phyloP scores from a whole-genome alignment of 2,113 vertebrate species.

The Petrocephalus microphthalmus region DNA sequence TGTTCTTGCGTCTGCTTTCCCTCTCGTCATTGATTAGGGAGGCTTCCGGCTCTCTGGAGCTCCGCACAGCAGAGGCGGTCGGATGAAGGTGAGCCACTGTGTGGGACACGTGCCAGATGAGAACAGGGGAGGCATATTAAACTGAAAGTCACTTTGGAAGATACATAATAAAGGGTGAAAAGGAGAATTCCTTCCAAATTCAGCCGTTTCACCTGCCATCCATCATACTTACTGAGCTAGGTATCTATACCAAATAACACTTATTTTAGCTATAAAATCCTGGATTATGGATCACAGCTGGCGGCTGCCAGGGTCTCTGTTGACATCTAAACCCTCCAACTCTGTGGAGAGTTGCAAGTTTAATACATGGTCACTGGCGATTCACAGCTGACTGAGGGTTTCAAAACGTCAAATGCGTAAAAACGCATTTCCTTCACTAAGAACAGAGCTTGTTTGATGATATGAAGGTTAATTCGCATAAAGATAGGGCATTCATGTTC shows the following conservation, averaged over 20 bases:
- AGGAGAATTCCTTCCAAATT: slow-evolving; percentile 8
- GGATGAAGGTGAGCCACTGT: background rate
- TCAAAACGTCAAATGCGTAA: background rate
- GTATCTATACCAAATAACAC: slow-evolving; percentile 3
- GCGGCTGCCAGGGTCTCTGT: background rate
- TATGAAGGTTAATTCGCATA: background rate
- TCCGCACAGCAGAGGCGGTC: background rate
- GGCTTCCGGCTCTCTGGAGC: background rate
- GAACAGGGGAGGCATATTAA: slow-evolving; percentile 8
- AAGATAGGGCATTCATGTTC: background rate
- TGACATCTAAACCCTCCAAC: background rate
- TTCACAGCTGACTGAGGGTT: background rate
- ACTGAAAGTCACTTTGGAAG: slow-evolving; percentile 8
- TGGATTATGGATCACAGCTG: background rate
- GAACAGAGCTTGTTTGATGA: background rate
- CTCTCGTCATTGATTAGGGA: background rate
- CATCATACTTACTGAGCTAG: slow-evolving; percentile 2
- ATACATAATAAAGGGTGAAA: background rate
- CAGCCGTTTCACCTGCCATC: background rate
- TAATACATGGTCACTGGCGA: background rate
- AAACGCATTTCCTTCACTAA: background rate
- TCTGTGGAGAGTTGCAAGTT: background rate
- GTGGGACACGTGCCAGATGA: slow-evolving; percentile 1
- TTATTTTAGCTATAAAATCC: slow-evolving; percentile 7
- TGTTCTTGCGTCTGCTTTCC: background rate